Base-by-base conservation (phyloP, 2,113 vertebrate genomes). In the Pseudorectes ferrugineus region DNA sequence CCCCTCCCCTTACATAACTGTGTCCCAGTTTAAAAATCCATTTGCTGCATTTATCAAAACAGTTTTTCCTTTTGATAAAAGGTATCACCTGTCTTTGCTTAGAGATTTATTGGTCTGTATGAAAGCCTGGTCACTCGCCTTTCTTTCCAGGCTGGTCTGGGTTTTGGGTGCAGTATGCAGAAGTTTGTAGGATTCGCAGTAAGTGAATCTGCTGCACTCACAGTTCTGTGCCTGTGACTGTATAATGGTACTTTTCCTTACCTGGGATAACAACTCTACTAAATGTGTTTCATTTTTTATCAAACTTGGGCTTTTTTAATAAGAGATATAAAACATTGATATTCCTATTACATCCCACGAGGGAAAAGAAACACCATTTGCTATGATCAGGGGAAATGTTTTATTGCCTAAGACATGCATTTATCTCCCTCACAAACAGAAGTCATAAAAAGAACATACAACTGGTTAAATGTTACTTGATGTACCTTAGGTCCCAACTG, bases 381-480 rank as follows among this genome's bases (percentile, higher is more conserved):
- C 94, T 92, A 88, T 92, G 94, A 96, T 92, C 96, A 96, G 78
- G 96, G 94, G 91, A 97, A 96, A 96, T 97, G 95, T 97, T 97
- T 93, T 95, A 96, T 95, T 96, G 95, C 90, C 88, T 82, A 81
- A 84, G 95, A 97, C 93, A 95, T 62, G 81, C 97, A 95, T 97
- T 97, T 95, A 95, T 91, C 97, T 93, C 92, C 88, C 96, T 92
- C 96, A 90, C 95, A 97, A 97, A 96, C 94, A 97, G 93, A 96
- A 97, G 93, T 96, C 94, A 97, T 96, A 95, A 97, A 96, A 97
- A 96, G 96, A 96, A 95, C 94, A 96, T 96, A 95, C 95, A 96
- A 96, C 91, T 93, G 88, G 92, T 97, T 97, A 96, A 97, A 97
- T 96, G 90, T 97, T 95, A 93, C 92, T 93, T 95, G 93, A 95